These are phyloP conservation scores for Tenthredo notha DNA, from an alignment of 2,888 invertebrate species.

Conservation along the genomic window DNA sequence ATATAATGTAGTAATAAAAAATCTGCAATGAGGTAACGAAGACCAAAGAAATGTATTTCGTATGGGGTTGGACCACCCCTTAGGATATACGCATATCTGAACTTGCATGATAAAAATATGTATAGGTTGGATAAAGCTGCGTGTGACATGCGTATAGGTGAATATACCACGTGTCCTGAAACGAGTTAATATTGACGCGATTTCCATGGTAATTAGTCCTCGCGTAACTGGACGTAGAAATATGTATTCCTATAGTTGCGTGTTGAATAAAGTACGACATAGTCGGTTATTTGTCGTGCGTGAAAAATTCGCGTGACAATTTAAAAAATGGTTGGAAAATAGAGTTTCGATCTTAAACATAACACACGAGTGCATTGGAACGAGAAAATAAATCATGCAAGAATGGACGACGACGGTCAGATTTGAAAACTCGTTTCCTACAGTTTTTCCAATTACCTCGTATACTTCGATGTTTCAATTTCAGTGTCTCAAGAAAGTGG, in stretches of 20 bases:
- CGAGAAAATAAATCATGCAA: conserved; percentile 1
- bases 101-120: background rate
- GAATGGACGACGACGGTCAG: background rate
- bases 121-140: background rate
- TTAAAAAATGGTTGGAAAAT: conserved; percentile 19
- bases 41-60: background rate
- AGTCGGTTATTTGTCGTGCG: conserved; percentile 35
- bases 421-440: background rate
- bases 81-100: background rate
- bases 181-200: conserved; percentile 25
- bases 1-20: too few relatives aligned
- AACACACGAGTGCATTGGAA: background rate
- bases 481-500: background rate
- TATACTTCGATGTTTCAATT: background rate
- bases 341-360: conserved; percentile 13
- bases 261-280: conserved; percentile 23
- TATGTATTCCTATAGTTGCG: conserved; percentile 63
- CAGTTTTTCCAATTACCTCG: background rate
- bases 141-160: background rate
- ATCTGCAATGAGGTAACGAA: background rate
- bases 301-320: conserved; percentile 43
- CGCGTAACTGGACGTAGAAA: conserved; percentile 65
- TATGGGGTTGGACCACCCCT: background rate
- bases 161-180: background rate
- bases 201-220: conserved; percentile 64